Evolutionary conservation across 2,888 invertebrate species (phyloP), one percentile per base, ranked within the genome.

Genomic region (Masnerella sp.): DNA sequence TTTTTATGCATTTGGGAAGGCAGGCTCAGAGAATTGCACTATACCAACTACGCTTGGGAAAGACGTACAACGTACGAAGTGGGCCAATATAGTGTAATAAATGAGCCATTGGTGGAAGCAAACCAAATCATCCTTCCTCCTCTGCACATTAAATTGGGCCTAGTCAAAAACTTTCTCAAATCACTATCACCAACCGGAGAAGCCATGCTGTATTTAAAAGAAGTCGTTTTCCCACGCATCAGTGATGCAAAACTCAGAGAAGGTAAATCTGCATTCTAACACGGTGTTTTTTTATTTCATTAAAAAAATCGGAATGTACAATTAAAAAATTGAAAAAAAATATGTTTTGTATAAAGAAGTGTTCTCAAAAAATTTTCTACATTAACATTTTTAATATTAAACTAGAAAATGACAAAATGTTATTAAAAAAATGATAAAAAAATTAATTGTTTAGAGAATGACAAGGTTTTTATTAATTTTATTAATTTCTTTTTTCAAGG

Each of bases 1-100:
- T 77, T 74, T 52, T 56, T 81, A 38, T 82, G 79, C 59, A 65
- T 79, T 47, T 82, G 79, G 79, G 74, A 75, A 30, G 78, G 68
- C 32, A 74, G 75, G 77, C 70, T 75, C 61, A 18, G 61, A 38
- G 22, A 61, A 56, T 8, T 0, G 1, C 78, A 80, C 43, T 77
- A 79, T 56, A 54, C 45, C 54, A 59, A 62, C 54, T 62, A 25
- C 49, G 36, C 40, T 64, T 79, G 78, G 77, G 77, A 77, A 61
- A 42, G 38, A 45, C 56, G 75, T 75, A 34, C 15, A 8, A 58
- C 71, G 47, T 78, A 76, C 51, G 5, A 25, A 45, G 43, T 75
- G 0, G 78, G 75, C 42, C 69, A 76, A 54, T 38, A 76, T 12
- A 79, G 79, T 32, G 71, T 78, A 0, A 76, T 76, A 42, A 15